These are phyloP conservation scores for Byasa hedistus DNA, from an alignment of 2,888 invertebrate genomes.

Conservation along the genomic window DNA sequence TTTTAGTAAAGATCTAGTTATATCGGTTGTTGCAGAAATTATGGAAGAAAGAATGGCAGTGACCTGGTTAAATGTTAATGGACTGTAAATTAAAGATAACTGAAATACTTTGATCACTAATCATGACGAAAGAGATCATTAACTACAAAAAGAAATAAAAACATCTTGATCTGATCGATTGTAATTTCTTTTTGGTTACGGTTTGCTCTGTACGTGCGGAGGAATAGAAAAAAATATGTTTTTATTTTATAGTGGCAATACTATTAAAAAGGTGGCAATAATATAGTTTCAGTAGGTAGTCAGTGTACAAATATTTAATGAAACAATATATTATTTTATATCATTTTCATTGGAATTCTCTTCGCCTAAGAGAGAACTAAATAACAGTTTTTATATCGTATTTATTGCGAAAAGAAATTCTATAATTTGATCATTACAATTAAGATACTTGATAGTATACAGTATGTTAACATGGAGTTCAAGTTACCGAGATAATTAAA, in stretches of 20 bases:
- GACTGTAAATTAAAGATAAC: slow-evolving; percentile 12
- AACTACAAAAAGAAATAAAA: not conserved
- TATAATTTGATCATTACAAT: too few species aligned
- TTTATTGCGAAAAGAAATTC: too few species aligned
- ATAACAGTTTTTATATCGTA: too few species aligned
- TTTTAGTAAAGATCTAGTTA: slow-evolving; percentile 2
- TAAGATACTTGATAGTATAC: too few species aligned
- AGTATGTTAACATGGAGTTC: not conserved
- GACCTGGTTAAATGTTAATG: slow-evolving; percentile 12
- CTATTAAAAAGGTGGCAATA: not conserved
- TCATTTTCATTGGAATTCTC: too few species aligned
- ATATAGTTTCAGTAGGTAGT: not conserved
- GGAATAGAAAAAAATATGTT: too few species aligned
- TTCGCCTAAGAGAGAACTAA: too few species aligned
- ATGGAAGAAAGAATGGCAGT: not conserved
- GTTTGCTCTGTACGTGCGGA: not conserved
- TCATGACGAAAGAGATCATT: slow-evolving; percentile 4
- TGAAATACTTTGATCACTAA: slow-evolving; percentile 6
- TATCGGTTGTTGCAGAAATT: slow-evolving; percentile 5
- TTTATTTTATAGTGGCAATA: not conserved
- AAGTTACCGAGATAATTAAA: slow-evolving; percentile 2
- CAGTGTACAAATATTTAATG: too few species aligned
- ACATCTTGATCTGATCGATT: not conserved
- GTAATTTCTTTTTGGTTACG: not conserved
- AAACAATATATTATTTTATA: too few species aligned